These are phyloP conservation scores for Rhimphoctona megacephalus DNA, from an alignment of 2,888 invertebrate genomes.

Conservation along the genomic window DNA sequence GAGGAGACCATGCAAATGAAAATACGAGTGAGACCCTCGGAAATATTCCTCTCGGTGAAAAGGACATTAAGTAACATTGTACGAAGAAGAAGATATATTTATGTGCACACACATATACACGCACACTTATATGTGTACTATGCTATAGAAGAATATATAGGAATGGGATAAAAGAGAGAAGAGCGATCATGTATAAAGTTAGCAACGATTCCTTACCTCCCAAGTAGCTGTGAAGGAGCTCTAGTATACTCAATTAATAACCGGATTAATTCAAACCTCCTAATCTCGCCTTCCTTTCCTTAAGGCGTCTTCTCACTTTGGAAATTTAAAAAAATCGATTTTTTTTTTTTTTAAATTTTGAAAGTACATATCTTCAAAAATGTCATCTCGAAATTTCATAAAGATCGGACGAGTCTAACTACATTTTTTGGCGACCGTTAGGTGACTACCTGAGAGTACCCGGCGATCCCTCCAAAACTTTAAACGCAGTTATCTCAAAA, in stretches of 20 bases:
- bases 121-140: background rate
- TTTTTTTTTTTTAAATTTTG: no score
- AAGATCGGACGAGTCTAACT: no score
- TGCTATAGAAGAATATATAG: background rate
- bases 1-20: constrained; percentile 14
- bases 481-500: no score
- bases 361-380: no score
- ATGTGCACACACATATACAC: background rate
- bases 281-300: constrained; percentile 66
- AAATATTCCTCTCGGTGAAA: constrained; percentile 35
- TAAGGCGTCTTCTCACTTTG: background rate
- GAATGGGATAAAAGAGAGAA: constrained; percentile 24
- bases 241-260: constrained; percentile 76
- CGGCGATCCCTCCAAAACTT: no score
- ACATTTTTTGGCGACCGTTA: no score
- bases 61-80: constrained; percentile 33
- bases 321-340: no score
- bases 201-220: constrained; percentile 70
- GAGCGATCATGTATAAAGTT: constrained; percentile 56
- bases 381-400: no score
- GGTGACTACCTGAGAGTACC: no score
- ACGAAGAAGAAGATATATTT: background rate
- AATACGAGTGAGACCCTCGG: constrained; percentile 31
- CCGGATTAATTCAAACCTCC: constrained; percentile 74
- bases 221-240: constrained; percentile 61